Conservation (phyloP, 2,888 invertebrate species). For the Brachyopa scutellaris region DNA sequence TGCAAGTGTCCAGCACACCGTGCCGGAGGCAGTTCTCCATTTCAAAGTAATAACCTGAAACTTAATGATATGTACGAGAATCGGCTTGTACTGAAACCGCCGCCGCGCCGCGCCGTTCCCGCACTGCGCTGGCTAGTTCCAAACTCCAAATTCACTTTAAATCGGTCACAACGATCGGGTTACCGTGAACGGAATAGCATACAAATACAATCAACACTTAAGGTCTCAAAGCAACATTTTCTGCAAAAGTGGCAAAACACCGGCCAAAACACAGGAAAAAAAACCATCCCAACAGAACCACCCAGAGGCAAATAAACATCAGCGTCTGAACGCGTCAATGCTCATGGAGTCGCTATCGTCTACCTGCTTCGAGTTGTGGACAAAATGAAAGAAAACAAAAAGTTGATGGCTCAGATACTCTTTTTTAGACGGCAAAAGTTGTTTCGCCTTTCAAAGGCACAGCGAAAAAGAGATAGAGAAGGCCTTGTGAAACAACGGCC, state of each 20-base stretch:
- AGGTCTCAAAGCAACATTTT: constrained; percentile 56
- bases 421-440: constrained; percentile 40
- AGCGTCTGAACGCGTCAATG: constrained; percentile 16
- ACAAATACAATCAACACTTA: constrained; percentile 49
- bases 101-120: too few species aligned
- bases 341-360: constrained; percentile 26
- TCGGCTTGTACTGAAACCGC: constrained; percentile 1
- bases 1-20: constrained; percentile 31
- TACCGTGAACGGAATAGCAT: constrained; percentile 68
- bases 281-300: constrained; percentile 24
- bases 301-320: constrained; percentile 19
- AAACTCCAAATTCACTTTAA: constrained; percentile 61
- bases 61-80: constrained; percentile 58
- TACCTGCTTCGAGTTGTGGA: constrained; percentile 49
- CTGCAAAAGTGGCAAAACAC: constrained; percentile 52
- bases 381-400: constrained; percentile 13
- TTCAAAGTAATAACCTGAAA: constrained; percentile 62
- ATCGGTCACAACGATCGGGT: constrained; percentile 68
- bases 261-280: constrained; percentile 10
- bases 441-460: constrained; percentile 30
- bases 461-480: constrained; percentile 1
- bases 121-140: constrained; percentile 11
- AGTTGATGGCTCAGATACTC: constrained; percentile 52
- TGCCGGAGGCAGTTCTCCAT: constrained; percentile 50
- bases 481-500: constrained; percentile 53